These are phyloP conservation scores for Trachurus trachurus DNA, from an alignment of 2,797 vertebrate genomes.

Conservation along the genomic window DNA sequence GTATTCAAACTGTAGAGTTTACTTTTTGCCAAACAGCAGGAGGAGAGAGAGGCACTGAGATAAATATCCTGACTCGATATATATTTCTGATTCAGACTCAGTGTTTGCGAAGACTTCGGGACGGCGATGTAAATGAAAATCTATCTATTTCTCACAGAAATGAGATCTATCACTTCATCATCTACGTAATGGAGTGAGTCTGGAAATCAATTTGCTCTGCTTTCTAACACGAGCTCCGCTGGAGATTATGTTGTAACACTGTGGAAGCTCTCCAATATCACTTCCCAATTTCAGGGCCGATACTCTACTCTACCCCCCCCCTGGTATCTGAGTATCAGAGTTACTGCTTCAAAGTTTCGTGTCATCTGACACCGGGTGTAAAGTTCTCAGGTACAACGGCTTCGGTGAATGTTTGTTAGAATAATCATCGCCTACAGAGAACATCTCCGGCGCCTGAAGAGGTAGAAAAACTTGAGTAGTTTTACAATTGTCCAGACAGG, in stretches of 20 bases:
- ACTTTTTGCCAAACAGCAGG: not conserved
- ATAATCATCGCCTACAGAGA: constrained; percentile 30
- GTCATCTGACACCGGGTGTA: constrained; percentile 1
- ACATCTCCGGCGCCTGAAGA: constrained; percentile 1
- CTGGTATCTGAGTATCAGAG: not conserved
- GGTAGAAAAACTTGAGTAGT: constrained; percentile 15
- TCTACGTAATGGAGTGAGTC: not conserved
- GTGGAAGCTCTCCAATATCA: constrained; percentile 12
- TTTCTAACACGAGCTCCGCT: not conserved
- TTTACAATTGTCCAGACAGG: constrained; percentile 28
- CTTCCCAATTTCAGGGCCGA: constrained; percentile 1
- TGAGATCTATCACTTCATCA: constrained; percentile 15
- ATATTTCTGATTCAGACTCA: not conserved
- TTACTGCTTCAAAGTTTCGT: not conserved
- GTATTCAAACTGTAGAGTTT: not conserved
- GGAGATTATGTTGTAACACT: not conserved
- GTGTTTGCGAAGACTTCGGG: not conserved
- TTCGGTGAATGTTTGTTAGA: constrained; percentile 17
- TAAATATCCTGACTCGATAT: not conserved
- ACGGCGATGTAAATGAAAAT: constrained; percentile 3
- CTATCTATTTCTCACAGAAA: not conserved
- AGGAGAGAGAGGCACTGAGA: not conserved
- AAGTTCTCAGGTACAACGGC: not conserved
- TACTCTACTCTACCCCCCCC: not conserved
- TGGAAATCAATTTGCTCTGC: constrained; percentile 33